Evolutionary conservation across 2,113 vertebrate genomes (phyloP), one percentile per base, ranked within the genome.

Genomic region (Platichthys flesus): DNA sequence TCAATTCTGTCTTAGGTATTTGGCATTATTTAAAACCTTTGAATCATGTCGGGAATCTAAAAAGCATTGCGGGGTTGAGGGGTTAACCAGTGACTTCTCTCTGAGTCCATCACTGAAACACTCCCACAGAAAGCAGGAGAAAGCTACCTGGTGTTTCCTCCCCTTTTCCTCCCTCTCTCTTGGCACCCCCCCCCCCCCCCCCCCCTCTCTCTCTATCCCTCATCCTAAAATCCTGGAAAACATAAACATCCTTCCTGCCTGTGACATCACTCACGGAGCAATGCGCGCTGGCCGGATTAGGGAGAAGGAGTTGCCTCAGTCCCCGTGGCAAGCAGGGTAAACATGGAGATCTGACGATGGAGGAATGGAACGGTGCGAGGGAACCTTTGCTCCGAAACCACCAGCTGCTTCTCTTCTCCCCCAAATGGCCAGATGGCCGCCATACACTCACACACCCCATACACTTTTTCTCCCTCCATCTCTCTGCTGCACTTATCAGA

Each of bases 331-430:
- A 84, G 67, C 56, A 82, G 78, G 79, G 84, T 90, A 88, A 94
- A 93, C 90, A 91, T 15, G 67, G 68, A 75, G 75, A 77, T 81
- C 63, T 88, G 89, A 84, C 35, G 76, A 79, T 55, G 63, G 89
- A 84, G 80, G 83, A 85, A 82, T 76, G 79, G 77, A 87, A 67
- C 75, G 51, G 83, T 45, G 81, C 5, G 42, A 80, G 59, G 78
- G 83, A 84, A 69, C 73, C 66, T 72, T 54, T 14, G 64, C 76
- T 84, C 72, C 78, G 15, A 45, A 45, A 76, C 66, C 65, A 9
- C 64, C 62, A 40, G 78, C 83, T 83, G 76, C 84, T 71, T 88
- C 83, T 85, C 81, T 57, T 88, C 88, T 87, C 84, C 81, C 63
- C 76, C 76, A 62, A 65, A 75, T 4, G 35, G 70, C 84, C 88